These are phyloP conservation scores for Andrena bicolor DNA, from an alignment of 2,888 invertebrate species.

Conservation along the genomic window DNA sequence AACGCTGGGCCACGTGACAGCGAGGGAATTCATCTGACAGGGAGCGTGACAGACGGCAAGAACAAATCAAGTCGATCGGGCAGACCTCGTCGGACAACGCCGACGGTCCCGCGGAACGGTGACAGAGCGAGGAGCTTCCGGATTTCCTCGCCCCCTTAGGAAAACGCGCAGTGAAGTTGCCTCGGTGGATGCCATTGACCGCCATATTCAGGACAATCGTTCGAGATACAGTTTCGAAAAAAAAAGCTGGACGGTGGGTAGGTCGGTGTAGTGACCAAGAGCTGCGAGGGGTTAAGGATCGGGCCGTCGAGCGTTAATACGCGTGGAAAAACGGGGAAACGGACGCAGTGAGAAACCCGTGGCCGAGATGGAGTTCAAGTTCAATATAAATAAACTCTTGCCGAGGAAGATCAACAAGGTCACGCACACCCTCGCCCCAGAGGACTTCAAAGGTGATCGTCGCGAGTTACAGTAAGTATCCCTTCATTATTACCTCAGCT, in stretches of 20 bases:
- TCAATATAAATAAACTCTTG: slow-evolving; percentile 82
- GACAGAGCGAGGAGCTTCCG: slow-evolving; percentile 11
- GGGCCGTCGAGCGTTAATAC: slow-evolving; percentile 29
- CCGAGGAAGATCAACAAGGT: slow-evolving; percentile 83
- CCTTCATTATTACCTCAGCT: not conserved
- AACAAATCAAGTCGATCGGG: not conserved
- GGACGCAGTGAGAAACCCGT: slow-evolving; percentile 1
- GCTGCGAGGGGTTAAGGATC: slow-evolving; percentile 49
- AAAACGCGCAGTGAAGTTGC: slow-evolving; percentile 61
- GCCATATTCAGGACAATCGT: slow-evolving; percentile 66
- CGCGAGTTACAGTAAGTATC: slow-evolving; percentile 81
- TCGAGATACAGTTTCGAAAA: slow-evolving; percentile 46
- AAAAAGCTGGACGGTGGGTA: slow-evolving; percentile 39
- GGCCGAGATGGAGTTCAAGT: slow-evolving; percentile 82
- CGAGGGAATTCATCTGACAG: slow-evolving; percentile 10
- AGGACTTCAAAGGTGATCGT: slow-evolving; percentile 82
- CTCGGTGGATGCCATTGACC: slow-evolving; percentile 64
- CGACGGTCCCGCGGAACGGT: not conserved
- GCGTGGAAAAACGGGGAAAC: slow-evolving; percentile 20
- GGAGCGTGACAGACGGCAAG: slow-evolving; percentile 15
- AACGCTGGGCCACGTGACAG: slow-evolving; percentile 32
- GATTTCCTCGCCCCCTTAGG: slow-evolving; percentile 26
- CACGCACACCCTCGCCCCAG: slow-evolving; percentile 81
- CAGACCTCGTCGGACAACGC: not conserved
- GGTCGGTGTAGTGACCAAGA: slow-evolving; percentile 44